Conservation (phyloP, 2,113 vertebrate species). For the Alligator mississippiensis region DNA sequence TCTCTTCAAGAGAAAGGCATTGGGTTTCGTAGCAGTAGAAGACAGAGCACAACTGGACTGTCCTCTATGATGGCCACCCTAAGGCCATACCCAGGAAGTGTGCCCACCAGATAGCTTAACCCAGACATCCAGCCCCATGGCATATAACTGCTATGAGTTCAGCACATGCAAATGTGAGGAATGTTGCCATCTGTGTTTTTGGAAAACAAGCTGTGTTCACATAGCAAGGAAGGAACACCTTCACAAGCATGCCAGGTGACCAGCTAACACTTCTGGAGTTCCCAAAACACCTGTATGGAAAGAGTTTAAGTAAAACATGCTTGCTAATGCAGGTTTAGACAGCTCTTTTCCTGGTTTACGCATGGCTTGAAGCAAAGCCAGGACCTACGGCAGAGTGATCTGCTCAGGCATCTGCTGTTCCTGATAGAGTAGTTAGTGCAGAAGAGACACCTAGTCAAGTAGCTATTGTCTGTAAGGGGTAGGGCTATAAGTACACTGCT, state of each 20-base stretch:
- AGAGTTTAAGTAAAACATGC: too few relatives aligned
- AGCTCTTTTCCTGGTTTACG: background rate
- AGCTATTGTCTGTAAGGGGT: background rate
- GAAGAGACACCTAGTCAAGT: background rate
- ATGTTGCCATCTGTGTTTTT: background rate
- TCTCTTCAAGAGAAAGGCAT: too few relatives aligned
- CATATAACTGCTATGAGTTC: background rate
- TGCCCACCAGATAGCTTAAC: rapidly evolving
- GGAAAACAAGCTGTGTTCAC: too few relatives aligned
- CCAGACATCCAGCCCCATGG: too few relatives aligned
- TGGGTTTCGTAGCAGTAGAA: too few relatives aligned
- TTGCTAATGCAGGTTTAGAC: too few relatives aligned
- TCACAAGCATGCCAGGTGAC: too few relatives aligned
- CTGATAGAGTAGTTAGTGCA: background rate
- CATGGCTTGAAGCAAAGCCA: background rate
- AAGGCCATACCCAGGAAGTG: background rate
- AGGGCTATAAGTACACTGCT: background rate
- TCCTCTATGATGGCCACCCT: too few relatives aligned
- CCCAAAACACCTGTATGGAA: too few relatives aligned
- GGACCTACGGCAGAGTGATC: background rate
- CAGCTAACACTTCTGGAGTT: too few relatives aligned
- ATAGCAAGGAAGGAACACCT: too few relatives aligned
- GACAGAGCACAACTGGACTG: too few relatives aligned
- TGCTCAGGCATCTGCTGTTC: background rate
- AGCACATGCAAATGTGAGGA: background rate